Base-by-base conservation (phyloP, 92 coral and sea anemone genomes). In the Epizoanthus rinbou region DNA sequence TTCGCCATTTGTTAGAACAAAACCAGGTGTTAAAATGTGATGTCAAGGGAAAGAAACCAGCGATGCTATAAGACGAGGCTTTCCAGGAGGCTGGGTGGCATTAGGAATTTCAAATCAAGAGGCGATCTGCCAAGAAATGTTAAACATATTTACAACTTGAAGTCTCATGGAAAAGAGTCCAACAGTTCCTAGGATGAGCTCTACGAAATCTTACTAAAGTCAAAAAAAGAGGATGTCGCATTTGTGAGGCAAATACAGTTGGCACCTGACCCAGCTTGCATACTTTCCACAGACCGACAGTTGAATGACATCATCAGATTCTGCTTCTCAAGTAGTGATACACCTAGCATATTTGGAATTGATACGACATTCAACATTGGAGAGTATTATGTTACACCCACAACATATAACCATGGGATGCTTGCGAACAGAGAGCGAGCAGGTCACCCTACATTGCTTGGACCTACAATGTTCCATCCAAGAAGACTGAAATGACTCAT, bases 381-480 rank as follows among this genome's bases (percentile, higher is more conserved):
- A 9, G 66, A 4, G 17, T 57, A 25, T 15, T 76, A 76, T 13
- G 81, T 57, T 24, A 76, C 81, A 0, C 81, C 68, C 7, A 76
- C 68, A n/a, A 76, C 81, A 1, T 57, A 76, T 4, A 3, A 24
- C 21, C 68, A 76, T 31, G 10, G 47, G 5, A 56, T 76, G 53
- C 66, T 76, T 3, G 66, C 25, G 50, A 74, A 74, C 31, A 39
- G 39, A 33, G 47, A 53, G 9, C 18, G 22, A 3, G 81, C n/a
- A 4, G 45, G 52, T 4, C 68, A 54, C n/a, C 81, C 86, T 1
- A 24, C 45, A 5, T 16, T 83, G 47, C 45, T 72, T 57, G 81
- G 86, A 9, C 86, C 81, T 16, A 83, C 81, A 11, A 54, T 72
- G 72, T 54, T 83, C 70, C 86, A 83, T 45, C 53, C n/a, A n/a